Evolutionary conservation across 2,797 vertebrate species (phyloP), one percentile per base, ranked within the genome.

Genomic region (Arnoldichthys spilopterus): DNA sequence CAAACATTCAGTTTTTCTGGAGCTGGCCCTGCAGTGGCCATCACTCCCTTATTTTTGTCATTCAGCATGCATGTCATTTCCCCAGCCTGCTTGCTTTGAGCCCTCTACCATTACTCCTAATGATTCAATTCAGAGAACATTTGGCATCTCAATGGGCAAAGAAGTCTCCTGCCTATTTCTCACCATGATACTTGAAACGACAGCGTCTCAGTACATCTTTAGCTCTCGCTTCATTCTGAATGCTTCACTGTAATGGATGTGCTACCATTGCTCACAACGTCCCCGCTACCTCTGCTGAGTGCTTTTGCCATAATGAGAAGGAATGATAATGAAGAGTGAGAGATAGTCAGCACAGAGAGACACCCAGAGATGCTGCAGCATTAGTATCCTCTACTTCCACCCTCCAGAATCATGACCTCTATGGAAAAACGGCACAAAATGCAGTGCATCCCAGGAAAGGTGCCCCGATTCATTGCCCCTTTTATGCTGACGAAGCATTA

Each of bases 391-490:
- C 15, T 37, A 62, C 61, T 61, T 75, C 37, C 37, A 32, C 32
- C 61, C 58, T 72, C 54, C 34, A 70, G 26, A 81, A 76, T 59
- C 59, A 22, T 70, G 76, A 86, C 75, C 62, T 64, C 75, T 47
- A 6, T 40, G 20, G 74, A 40, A 56, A 47, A 68, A 58, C 73
- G 54, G 49, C 64, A 43, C 13, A 56, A 62, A 84, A 68, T 75
- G 45, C 34, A 68, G 68, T 63, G 76, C 83, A 86, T 89, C 85
- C 81, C 81, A 62, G 85, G 69, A 85, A 79, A 84, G 61, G 53
- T 77, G 56, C 12, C 75, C 75, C 0, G 72, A 78, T 67, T 89
- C 85, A 87, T 86, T 76, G 76, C 77, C 22, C 62, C 79, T 85
- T 86, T 86, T 69, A 71, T 72, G 77, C 32, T 82, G 66, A 84